A percentile compares a stretch with the other conserved stretches of the same genome.
Evolutionary conservation across 2,113 vertebrate genomes (phyloP).

Genomic region (Indri indri): DNA sequence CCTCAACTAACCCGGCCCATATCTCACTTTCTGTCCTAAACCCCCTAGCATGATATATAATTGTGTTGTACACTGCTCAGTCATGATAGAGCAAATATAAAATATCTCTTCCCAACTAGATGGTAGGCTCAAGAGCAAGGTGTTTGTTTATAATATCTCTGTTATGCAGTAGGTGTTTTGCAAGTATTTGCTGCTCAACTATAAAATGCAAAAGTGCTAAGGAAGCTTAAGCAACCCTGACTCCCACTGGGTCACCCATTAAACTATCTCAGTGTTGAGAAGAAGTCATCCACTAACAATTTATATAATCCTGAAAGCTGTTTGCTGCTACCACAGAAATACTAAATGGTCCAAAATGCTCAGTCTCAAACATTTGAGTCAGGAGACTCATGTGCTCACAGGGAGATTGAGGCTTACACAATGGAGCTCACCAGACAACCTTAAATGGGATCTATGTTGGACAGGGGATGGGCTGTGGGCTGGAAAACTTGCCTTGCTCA

Average conservation of each 20-base stretch:
- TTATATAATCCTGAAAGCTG: background rate
- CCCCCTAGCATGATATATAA: conserved; percentile 3
- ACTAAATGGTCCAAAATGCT: conserved; percentile 13
- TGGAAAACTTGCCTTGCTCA: background rate
- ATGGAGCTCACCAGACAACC: background rate
- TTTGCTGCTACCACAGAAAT: conserved; percentile 2
- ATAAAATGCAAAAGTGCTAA: background rate
- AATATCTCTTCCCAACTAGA: conserved; percentile 3
- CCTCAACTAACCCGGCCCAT: background rate
- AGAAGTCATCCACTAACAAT: background rate
- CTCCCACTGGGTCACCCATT: background rate
- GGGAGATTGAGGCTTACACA: background rate
- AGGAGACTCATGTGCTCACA: background rate
- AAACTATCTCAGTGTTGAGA: conserved; percentile 28
- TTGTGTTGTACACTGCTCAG: background rate
- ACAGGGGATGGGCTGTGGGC: background rate
- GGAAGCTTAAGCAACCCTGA: background rate
- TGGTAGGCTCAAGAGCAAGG: conserved; percentile 26
- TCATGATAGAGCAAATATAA: background rate
- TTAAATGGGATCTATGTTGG: background rate
- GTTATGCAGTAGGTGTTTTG: background rate
- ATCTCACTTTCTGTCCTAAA: conserved; percentile 4
- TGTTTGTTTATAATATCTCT: background rate
- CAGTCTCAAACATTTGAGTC: background rate
- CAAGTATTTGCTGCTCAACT: conserved; percentile 18